Conservation (phyloP, 1,140 invertebrate species). For the Mamestra configurata region DNA sequence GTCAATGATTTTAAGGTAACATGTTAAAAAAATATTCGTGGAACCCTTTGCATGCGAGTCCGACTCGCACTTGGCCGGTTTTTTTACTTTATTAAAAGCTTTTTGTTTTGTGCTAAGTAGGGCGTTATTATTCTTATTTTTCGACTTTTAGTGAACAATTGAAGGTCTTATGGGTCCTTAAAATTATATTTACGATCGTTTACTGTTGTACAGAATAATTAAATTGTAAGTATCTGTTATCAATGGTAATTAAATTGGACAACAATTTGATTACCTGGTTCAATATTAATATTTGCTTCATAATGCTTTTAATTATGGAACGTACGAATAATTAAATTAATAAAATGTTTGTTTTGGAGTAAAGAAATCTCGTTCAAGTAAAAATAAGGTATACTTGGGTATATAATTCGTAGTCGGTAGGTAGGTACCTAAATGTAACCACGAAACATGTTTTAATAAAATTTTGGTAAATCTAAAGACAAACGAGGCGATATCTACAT, state of each 20-base stretch:
- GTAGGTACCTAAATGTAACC: background rate
- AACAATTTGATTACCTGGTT: background rate
- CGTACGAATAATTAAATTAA: too few relatives aligned
- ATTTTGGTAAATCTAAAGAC: background rate
- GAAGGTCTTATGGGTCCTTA: background rate
- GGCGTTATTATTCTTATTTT: background rate
- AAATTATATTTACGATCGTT: background rate
- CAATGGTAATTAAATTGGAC: background rate
- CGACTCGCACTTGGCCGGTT: too few relatives aligned
- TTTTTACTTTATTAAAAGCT: background rate
- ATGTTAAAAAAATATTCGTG: too few relatives aligned
- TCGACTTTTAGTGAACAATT: background rate
- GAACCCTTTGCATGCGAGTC: too few relatives aligned
- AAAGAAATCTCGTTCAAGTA: too few relatives aligned
- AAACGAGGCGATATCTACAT: background rate
- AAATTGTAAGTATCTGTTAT: background rate
- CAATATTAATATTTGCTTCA: background rate
- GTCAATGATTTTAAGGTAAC: too few relatives aligned
- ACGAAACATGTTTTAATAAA: background rate
- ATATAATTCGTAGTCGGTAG: too few relatives aligned
- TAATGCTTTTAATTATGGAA: background rate
- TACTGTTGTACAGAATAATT: background rate
- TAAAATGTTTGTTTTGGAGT: too few relatives aligned
- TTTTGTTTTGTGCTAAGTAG: background rate
- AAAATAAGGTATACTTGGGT: too few relatives aligned